Evolutionary conservation across 2,113 vertebrate genomes (phyloP).

Genomic region (Gymnogyps californianus): DNA sequence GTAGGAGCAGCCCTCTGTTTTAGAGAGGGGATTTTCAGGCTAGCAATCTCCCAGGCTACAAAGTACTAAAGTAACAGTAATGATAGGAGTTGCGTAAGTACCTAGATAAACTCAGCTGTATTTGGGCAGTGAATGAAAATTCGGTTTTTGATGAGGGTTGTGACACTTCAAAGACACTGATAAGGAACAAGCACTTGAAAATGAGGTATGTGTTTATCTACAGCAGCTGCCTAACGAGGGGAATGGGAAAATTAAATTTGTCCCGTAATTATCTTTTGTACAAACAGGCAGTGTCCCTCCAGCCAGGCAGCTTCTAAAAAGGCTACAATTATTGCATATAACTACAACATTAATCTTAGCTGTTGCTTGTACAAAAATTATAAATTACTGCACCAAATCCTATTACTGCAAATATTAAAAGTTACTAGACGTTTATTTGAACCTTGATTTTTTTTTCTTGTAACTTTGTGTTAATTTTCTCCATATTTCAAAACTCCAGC

Average conservation of each 20-base stretch:
- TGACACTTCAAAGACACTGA: background rate
- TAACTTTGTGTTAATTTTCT: constrained; percentile 20
- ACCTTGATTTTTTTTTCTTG: background rate
- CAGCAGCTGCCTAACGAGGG: background rate
- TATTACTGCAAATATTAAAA: constrained; percentile 51
- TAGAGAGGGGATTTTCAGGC: background rate
- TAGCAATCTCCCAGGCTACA: background rate
- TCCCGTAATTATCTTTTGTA: constrained; percentile 52
- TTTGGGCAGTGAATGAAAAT: background rate
- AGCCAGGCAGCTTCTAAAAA: constrained; percentile 53
- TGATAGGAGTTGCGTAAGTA: background rate
- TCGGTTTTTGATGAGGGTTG: background rate
- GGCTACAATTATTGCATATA: constrained; percentile 61
- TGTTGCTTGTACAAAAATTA: constrained; percentile 50
- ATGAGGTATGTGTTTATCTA: constrained; percentile 32
- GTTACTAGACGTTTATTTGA: constrained; percentile 11
- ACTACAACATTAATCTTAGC: constrained; percentile 57
- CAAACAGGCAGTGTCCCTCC: constrained; percentile 57
- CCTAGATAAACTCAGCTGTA: background rate
- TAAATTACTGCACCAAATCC: constrained; percentile 62
- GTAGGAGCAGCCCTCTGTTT: background rate
- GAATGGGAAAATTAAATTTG: constrained; percentile 51
- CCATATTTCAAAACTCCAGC: background rate
- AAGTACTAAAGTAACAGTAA: background rate
- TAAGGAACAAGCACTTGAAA: background rate